A percentile compares a stretch with the other conserved stretches of the same genome.
Evolutionary conservation across 2,797 vertebrate genomes (phyloP).

Genomic region (Propithecus deckenii): DNA sequence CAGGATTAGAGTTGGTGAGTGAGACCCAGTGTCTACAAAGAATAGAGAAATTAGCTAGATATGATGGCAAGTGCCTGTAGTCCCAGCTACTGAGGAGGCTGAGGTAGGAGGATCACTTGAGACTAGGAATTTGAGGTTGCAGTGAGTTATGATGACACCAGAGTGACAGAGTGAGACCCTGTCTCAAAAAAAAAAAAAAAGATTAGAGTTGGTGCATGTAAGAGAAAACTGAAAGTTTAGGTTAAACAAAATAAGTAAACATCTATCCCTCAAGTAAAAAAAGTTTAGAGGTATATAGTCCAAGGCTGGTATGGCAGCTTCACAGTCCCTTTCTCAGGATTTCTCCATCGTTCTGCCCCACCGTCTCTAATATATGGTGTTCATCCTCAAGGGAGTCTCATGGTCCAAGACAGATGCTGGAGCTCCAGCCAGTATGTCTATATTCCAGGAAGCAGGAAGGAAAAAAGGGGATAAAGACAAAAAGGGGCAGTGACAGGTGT

Average conservation of each 20-base stretch:
- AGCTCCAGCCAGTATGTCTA: neutral
- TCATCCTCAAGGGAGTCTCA: neutral
- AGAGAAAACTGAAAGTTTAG: neutral
- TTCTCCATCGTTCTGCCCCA: neutral
- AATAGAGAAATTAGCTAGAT: too few relatives aligned
- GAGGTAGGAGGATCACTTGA: too few relatives aligned
- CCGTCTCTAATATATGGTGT: neutral
- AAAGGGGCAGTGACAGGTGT: neutral
- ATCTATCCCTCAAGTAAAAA: neutral
- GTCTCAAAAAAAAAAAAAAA: neutral
- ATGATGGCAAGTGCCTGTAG: too few relatives aligned
- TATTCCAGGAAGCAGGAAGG: neutral
- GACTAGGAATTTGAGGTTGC: too few relatives aligned
- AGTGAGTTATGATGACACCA: too few relatives aligned
- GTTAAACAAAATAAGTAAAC: constrained; percentile 1
- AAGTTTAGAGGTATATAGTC: neutral
- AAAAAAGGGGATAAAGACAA: neutral
- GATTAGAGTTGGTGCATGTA: neutral
- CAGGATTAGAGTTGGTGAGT: neutral
- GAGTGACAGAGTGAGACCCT: too few relatives aligned
- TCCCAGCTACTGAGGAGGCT: too few relatives aligned
- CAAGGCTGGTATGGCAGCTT: neutral
- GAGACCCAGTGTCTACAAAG: too few relatives aligned
- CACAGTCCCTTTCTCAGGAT: neutral
- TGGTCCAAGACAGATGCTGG: neutral